phyloP scores from a whole-genome alignment of 2,888 invertebrate genomes.

The Meteorus cinctellus region DNA sequence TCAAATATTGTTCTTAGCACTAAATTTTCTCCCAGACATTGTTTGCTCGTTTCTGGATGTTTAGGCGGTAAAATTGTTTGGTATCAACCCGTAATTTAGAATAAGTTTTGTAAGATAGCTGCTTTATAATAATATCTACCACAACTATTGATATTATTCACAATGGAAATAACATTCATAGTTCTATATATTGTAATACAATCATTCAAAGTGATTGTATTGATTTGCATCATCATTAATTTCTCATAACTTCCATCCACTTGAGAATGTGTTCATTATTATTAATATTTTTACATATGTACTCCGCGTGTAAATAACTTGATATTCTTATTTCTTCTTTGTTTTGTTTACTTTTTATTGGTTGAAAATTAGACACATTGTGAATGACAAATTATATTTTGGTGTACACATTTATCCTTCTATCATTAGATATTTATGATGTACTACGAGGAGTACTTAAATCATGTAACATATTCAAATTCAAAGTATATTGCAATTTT shows the following conservation, averaged over 20 bases:
- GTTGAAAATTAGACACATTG: neutral
- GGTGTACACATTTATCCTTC: neutral
- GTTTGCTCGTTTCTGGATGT: conserved; percentile 92
- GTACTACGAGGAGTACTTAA: neutral
- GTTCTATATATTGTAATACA: neutral
- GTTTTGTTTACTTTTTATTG: conserved; percentile 1
- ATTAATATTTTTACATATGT: neutral
- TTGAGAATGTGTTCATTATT: conserved; percentile 21
- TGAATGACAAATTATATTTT: conserved; percentile 2
- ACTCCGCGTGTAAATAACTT: conserved; percentile 10
- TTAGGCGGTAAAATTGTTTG: conserved; percentile 91
- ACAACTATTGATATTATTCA: conserved; percentile 23
- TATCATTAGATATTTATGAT: neutral
- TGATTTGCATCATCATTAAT: neutral
- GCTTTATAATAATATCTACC: conserved; percentile 24
- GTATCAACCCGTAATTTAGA: conserved; percentile 83
- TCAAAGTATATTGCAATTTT: neutral
- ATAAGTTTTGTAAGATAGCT: conserved; percentile 43
- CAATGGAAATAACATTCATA: conserved; percentile 2
- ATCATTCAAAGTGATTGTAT: neutral
- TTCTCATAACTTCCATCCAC: conserved; percentile 7
- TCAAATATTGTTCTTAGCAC: conserved; percentile 90
- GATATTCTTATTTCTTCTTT: neutral
- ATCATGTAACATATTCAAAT: neutral
- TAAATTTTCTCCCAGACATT: conserved; percentile 91